These are phyloP conservation scores for Octonoba sinensis DNA, from an alignment of 2,888 invertebrate genomes.

Conservation along the genomic window DNA sequence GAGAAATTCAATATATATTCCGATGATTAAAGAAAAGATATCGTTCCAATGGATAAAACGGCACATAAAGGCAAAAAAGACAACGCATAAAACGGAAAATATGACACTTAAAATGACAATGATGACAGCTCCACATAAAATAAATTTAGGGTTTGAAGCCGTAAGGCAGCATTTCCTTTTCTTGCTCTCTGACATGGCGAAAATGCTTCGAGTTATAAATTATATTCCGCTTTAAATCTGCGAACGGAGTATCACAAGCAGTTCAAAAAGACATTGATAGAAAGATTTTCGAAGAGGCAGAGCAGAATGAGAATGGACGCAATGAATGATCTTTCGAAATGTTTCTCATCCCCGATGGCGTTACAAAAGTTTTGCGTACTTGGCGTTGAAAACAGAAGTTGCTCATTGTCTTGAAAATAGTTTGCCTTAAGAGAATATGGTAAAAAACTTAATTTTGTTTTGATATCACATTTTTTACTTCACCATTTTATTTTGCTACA, in stretches of 20 bases:
- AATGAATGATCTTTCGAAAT: too few relatives aligned
- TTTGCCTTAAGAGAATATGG: too few relatives aligned
- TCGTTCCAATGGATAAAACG: neutral
- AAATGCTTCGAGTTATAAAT: slow-evolving; percentile 50
- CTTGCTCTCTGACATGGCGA: slow-evolving; percentile 38
- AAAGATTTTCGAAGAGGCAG: slow-evolving; percentile 4
- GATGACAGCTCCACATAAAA: slow-evolving; percentile 51
- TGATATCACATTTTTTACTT: too few relatives aligned
- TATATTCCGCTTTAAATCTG: slow-evolving; percentile 34
- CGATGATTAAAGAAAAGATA: too few relatives aligned
- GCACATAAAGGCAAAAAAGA: slow-evolving; percentile 22
- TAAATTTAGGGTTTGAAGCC: slow-evolving; percentile 48
- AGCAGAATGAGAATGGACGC: too few relatives aligned
- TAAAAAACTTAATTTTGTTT: too few relatives aligned
- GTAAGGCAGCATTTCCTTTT: slow-evolving; percentile 20
- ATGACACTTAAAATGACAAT: slow-evolving; percentile 54
- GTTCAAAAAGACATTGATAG: slow-evolving; percentile 41
- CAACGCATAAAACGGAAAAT: slow-evolving; percentile 44
- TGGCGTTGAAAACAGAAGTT: too few relatives aligned
- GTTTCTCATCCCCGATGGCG: too few relatives aligned
- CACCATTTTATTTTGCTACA: too few relatives aligned
- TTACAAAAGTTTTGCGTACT: too few relatives aligned
- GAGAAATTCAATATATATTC: too few relatives aligned
- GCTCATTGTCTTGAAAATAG: too few relatives aligned
- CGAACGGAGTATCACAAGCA: slow-evolving; percentile 32